phyloP scores from a whole-genome alignment of 2,888 invertebrate species.

The Pseudolycoriella hygida region DNA sequence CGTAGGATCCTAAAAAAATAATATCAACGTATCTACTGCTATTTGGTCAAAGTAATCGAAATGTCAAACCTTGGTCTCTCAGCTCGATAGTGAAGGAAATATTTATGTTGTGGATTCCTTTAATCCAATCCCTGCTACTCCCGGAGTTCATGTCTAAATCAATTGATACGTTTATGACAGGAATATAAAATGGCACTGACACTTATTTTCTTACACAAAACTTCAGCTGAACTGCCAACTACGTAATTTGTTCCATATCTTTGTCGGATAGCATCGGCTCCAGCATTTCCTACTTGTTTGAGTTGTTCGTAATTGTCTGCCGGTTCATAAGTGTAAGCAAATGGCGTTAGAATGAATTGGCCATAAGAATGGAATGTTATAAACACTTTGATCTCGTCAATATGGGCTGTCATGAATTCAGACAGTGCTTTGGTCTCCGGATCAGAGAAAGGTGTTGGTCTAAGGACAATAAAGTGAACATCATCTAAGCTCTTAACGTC shows the following conservation, averaged over 20 bases:
- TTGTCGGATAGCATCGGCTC: conserved; percentile 31
- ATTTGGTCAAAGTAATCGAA: too few species aligned
- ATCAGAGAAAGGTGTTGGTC: conserved; percentile 35
- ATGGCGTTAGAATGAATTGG: conserved; percentile 41
- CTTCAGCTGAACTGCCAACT: conserved; percentile 36
- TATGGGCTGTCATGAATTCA: conserved; percentile 27
- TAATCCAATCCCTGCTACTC: conserved; percentile 34
- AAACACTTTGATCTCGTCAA: conserved; percentile 31
- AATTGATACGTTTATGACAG: neutral
- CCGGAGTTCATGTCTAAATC: conserved; percentile 31
- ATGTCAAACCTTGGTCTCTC: conserved; percentile 37
- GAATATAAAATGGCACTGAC: too few species aligned
- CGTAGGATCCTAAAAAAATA: conserved; percentile 33
- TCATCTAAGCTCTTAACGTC: too few species aligned
- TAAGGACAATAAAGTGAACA: too few species aligned
- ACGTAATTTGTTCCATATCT: conserved; percentile 32
- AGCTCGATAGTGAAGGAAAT: conserved; percentile 38
- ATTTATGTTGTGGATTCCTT: conserved; percentile 30
- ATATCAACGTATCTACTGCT: too few species aligned
- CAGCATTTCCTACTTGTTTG: conserved; percentile 31
- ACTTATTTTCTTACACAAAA: conserved; percentile 32
- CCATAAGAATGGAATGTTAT: conserved; percentile 46
- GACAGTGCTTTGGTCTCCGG: conserved; percentile 33
- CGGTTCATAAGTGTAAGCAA: conserved; percentile 31
- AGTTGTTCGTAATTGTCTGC: conserved; percentile 30